These are phyloP conservation scores for Scylla paramamosain DNA, from an alignment of 1,140 invertebrate genomes.

Conservation along the genomic window DNA sequence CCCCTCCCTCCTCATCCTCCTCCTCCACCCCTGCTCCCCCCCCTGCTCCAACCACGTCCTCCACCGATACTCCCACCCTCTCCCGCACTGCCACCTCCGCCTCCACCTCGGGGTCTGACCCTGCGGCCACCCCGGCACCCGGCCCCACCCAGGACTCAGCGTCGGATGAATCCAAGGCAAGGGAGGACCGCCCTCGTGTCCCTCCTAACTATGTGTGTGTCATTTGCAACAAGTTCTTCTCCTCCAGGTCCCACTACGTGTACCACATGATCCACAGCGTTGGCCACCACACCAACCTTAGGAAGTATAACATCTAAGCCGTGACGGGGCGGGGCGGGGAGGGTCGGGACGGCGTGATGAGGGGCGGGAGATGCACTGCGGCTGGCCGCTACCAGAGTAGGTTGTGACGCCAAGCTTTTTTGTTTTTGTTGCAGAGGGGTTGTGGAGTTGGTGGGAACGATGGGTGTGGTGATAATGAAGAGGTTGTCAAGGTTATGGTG, in stretches of 20 bases:
- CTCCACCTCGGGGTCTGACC: neutral
- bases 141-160: neutral
- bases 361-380: neutral
- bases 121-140: neutral
- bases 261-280: constrained; percentile 67
- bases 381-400: constrained; percentile 52
- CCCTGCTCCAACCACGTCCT: neutral
- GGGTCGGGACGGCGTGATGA: neutral
- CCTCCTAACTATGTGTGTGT: constrained; percentile 12
- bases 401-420: constrained; percentile 70
- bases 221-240: constrained; percentile 67
- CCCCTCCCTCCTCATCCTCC: neutral
- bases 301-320: constrained; percentile 47
- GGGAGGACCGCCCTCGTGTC: neutral
- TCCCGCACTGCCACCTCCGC: neutral
- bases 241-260: constrained; percentile 62
- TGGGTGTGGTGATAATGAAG: constrained; percentile 65
- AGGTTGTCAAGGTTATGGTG: constrained; percentile 67
- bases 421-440: constrained; percentile 72
- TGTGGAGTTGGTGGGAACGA: constrained; percentile 65
- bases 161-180: neutral
- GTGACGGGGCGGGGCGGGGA: constrained; percentile 9
- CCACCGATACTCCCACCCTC: neutral
- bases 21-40: neutral
- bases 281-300: constrained; percentile 54